Conservation (phyloP, 2,888 invertebrate species). For the Hemithea aestivaria region DNA sequence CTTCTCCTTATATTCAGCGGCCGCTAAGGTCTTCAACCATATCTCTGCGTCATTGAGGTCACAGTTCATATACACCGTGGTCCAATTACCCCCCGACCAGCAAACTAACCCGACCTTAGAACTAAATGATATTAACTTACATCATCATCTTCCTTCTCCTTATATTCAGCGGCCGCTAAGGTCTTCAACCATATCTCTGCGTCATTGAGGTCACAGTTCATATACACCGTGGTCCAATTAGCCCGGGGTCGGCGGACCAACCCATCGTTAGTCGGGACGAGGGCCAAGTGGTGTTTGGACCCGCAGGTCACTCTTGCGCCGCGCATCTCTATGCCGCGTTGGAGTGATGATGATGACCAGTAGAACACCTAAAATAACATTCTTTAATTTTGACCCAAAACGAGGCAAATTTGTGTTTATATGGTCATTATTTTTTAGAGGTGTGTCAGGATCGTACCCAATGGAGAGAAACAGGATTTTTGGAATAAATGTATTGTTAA, state of each 20-base stretch:
- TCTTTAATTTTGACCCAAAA: background rate
- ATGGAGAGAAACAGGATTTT: too few relatives aligned
- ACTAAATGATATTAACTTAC: too few relatives aligned
- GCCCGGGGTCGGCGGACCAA: slow-evolving; percentile 91
- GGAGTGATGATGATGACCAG: slow-evolving; percentile 98
- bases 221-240: slow-evolving; percentile 94
- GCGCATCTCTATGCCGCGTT: slow-evolving; percentile 92
- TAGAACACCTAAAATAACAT: slow-evolving; percentile 83
- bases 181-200: slow-evolving; percentile 96
- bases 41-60: slow-evolving; percentile 95
- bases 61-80: slow-evolving; percentile 95
- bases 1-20: too few relatives aligned
- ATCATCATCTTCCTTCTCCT: too few relatives aligned
- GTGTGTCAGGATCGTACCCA: too few relatives aligned
- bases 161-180: too few relatives aligned
- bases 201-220: slow-evolving; percentile 95
- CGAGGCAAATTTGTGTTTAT: too few relatives aligned
- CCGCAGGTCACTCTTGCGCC: slow-evolving; percentile 90
- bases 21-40: slow-evolving; percentile 95
- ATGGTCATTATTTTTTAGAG: too few relatives aligned
- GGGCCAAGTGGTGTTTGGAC: slow-evolving; percentile 86
- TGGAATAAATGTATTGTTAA: too few relatives aligned
- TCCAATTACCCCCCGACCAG: slow-evolving; percentile 93
- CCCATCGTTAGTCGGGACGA: slow-evolving; percentile 88
- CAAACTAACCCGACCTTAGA: slow-evolving; percentile 91